A percentile compares a stretch with the other conserved stretches of the same genome.
Conservation (phyloP, 2,888 invertebrate genomes). For the Chouioia cunea region DNA sequence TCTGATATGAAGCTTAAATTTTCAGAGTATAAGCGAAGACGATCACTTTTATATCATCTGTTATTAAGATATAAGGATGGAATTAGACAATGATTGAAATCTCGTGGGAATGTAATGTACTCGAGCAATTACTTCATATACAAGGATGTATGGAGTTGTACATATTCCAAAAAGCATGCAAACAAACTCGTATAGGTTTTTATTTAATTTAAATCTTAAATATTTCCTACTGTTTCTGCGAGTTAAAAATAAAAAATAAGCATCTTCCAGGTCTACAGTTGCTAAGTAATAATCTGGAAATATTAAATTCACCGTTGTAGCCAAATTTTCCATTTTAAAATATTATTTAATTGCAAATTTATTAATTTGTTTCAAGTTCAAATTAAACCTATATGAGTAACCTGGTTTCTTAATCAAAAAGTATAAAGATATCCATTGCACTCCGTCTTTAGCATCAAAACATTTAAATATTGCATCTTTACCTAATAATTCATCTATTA, state of each 20-base stretch:
- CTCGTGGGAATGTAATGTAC: too few relatives aligned
- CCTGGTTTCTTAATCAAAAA: slow-evolving; percentile 51
- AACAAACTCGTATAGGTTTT: slow-evolving; percentile 52
- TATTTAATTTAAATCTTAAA: slow-evolving; percentile 51
- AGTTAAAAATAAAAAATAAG: slow-evolving; percentile 45
- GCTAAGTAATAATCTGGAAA: slow-evolving; percentile 19
- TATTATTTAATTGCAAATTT: slow-evolving; percentile 48
- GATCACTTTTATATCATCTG: too few relatives aligned
- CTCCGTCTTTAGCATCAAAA: slow-evolving; percentile 11
- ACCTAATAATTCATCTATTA: slow-evolving; percentile 2
- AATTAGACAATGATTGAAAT: too few relatives aligned
- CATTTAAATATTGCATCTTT: slow-evolving; percentile 42
- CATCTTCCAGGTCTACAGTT: slow-evolving; percentile 31
- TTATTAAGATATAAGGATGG: too few relatives aligned
- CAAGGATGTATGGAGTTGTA: too few relatives aligned
- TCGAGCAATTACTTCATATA: too few relatives aligned
- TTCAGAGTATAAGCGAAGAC: too few relatives aligned
- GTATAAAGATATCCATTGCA: slow-evolving; percentile 50
- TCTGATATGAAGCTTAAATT: too few relatives aligned
- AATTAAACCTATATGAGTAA: slow-evolving; percentile 49
- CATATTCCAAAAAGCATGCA: slow-evolving; percentile 52
- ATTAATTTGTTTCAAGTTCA: slow-evolving; percentile 53
- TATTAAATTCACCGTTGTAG: slow-evolving; percentile 49
- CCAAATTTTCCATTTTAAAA: slow-evolving; percentile 54
- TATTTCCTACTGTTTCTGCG: slow-evolving; percentile 48